Evolutionary conservation across 2,888 invertebrate genomes (phyloP).

Genomic region (Tipula lateralis): DNA sequence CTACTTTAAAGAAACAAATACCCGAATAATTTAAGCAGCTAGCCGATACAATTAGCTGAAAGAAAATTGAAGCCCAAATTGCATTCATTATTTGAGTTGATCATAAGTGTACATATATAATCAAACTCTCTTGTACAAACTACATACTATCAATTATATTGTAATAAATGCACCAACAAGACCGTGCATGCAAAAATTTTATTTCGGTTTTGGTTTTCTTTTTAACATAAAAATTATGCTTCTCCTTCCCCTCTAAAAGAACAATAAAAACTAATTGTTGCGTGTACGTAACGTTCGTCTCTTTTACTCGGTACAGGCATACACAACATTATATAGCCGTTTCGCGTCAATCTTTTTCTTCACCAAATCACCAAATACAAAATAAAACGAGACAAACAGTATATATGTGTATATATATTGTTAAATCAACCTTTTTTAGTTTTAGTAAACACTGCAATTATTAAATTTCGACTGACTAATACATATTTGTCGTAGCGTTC

Average conservation of each 20-base stretch:
- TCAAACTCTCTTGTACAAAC: too few relatives aligned
- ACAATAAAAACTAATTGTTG: neutral
- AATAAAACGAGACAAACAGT: neutral
- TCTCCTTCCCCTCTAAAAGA: neutral
- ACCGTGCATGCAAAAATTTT: neutral
- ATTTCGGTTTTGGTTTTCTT: neutral
- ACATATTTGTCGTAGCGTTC: neutral
- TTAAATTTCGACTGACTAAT: neutral
- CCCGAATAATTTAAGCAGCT: too few relatives aligned
- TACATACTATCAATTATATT: too few relatives aligned
- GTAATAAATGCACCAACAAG: neutral
- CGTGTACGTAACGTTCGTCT: neutral
- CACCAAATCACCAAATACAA: neutral
- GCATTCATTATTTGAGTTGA: too few relatives aligned
- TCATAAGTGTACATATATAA: too few relatives aligned
- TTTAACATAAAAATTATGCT: neutral
- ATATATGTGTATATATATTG: neutral
- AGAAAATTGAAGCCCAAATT: too few relatives aligned
- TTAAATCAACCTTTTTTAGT: neutral
- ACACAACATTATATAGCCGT: neutral
- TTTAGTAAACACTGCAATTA: constrained; percentile 1
- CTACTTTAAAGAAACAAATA: too few relatives aligned
- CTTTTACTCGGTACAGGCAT: neutral
- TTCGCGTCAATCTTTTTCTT: neutral
- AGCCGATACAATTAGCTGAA: too few relatives aligned